phyloP scores from a whole-genome alignment of 2,797 vertebrate species.

The Hypotaenidia okinawae region DNA sequence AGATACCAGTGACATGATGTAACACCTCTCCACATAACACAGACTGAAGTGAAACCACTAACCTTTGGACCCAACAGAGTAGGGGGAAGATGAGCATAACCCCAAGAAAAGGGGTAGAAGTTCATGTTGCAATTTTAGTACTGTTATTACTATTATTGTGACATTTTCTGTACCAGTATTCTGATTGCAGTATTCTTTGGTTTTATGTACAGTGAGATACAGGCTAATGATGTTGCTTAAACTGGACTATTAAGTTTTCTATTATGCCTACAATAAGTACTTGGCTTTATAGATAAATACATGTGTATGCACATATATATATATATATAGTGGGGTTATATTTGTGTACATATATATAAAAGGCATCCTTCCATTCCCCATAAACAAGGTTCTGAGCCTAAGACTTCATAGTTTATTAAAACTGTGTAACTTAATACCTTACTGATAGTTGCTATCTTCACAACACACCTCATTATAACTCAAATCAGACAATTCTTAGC shows the following conservation, averaged over 20 bases:
- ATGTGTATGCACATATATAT: too few species aligned
- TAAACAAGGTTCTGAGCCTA: neutral
- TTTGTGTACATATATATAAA: neutral
- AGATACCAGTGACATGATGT: rapidly evolving
- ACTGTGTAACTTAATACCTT: neutral
- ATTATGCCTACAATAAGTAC: neutral
- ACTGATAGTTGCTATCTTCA: neutral
- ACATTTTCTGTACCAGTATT: neutral
- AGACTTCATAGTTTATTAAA: neutral
- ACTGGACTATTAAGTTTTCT: neutral
- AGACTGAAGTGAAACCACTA: neutral
- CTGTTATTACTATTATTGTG: neutral
- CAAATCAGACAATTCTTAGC: neutral
- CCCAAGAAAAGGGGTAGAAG: neutral
- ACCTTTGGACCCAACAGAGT: neutral
- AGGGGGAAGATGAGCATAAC: neutral
- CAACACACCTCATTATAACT: neutral
- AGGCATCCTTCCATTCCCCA: neutral
- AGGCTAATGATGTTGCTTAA: neutral
- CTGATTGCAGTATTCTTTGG: neutral
- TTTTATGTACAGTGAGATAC: neutral
- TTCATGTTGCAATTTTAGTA: neutral
- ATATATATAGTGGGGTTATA: neutral
- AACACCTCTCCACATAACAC: neutral
- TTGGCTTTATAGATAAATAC: neutral